Percentiles rank a stretch among this genome's conserved stretches.
These are phyloP conservation scores for Sphenopsis melanotis DNA, from an alignment of 2,797 vertebrate species.

Conservation along the genomic window DNA sequence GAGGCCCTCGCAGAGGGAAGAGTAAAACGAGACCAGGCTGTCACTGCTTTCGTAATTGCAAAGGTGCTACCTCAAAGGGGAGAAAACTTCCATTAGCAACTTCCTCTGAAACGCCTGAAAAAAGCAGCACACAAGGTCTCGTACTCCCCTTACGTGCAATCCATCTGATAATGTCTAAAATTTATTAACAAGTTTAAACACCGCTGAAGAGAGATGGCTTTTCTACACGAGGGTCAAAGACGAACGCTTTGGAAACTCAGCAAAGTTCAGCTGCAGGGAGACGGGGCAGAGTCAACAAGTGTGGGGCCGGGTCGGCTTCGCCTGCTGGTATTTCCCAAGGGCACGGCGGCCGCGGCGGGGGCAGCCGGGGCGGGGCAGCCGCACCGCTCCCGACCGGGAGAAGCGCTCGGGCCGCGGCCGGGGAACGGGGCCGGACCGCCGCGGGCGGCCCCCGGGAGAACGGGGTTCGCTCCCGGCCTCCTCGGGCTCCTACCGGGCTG, in stretches of 20 bases:
- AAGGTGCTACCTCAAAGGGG: not conserved
- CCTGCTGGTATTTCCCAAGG: not conserved
- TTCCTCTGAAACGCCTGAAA: not conserved
- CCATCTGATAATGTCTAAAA: not conserved
- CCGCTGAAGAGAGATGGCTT: not conserved
- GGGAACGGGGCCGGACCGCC: accelerated
- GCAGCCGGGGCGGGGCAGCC: not conserved
- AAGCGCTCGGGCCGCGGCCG: no score
- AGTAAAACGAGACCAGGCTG: not conserved
- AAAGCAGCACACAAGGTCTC: not conserved
- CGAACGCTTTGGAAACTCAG: not conserved
- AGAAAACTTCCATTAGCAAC: not conserved
- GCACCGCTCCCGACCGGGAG: not conserved
- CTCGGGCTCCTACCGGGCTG: not conserved
- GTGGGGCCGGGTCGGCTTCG: not conserved
- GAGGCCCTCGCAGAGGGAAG: not conserved
- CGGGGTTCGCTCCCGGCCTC: not conserved
- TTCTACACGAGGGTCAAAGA: not conserved
- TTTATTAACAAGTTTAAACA: not conserved
- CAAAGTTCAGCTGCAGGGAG: not conserved
- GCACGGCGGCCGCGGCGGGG: not conserved
- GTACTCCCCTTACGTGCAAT: accelerated
- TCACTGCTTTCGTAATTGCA: not conserved
- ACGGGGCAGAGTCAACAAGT: not conserved
- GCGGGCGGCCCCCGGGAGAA: not conserved